Percentiles rank a stretch among this genome's conserved stretches.
phyloP scores from a whole-genome alignment of 2,113 vertebrate species.

The Clupea harengus region DNA sequence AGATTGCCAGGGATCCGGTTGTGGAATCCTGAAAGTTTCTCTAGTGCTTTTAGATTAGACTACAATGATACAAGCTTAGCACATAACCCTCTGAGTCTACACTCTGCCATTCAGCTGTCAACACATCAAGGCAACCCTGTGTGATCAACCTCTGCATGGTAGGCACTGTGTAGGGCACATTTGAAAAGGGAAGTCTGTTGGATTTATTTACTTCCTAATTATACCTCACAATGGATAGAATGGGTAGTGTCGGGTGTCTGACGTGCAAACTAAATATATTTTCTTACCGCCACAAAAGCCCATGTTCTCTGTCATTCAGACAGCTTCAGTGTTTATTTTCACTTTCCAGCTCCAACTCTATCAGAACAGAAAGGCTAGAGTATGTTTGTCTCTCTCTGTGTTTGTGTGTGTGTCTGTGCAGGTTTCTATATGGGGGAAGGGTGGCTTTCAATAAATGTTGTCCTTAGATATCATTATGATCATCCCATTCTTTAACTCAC shows the following conservation, averaged over 20 bases:
- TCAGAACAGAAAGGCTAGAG: neutral
- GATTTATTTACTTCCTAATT: neutral
- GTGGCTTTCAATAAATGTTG: neutral
- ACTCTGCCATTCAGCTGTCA: neutral
- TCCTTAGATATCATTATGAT: neutral
- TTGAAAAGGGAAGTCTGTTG: neutral
- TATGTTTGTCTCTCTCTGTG: neutral
- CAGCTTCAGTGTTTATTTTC: neutral
- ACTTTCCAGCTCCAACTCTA: neutral
- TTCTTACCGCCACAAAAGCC: neutral
- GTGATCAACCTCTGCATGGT: neutral
- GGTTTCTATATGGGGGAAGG: neutral
- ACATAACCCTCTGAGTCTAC: neutral
- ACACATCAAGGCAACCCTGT: neutral
- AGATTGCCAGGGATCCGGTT: neutral
- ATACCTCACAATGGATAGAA: neutral
- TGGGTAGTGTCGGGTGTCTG: neutral
- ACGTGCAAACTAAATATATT: constrained; percentile 8
- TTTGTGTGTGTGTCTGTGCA: neutral
- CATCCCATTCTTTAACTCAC: neutral
- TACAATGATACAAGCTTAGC: neutral
- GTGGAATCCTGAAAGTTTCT: neutral
- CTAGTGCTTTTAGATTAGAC: neutral
- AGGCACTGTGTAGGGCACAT: neutral
- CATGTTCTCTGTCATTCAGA: neutral